phyloP scores from a whole-genome alignment of 2,888 invertebrate genomes.

The Agapetus fuscipes region DNA sequence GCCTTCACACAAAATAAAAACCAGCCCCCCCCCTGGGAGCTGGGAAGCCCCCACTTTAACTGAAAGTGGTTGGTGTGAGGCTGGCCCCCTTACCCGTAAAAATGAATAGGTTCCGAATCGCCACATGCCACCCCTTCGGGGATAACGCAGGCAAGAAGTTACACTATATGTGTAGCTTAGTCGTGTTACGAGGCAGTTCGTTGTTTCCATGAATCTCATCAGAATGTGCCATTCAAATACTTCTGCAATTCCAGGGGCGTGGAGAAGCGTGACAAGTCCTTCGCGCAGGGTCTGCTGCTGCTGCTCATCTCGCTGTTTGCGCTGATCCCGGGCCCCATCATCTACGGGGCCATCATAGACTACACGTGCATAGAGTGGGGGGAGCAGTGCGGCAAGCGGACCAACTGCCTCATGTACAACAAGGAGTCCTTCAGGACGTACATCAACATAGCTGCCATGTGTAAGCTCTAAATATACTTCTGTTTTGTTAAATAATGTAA shows the following conservation, averaged over 20 bases:
- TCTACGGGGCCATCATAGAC: slow-evolving; percentile 57
- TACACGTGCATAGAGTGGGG: slow-evolving; percentile 59
- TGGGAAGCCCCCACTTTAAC: too few species aligned
- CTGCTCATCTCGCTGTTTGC: slow-evolving; percentile 53
- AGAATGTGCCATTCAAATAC: too few species aligned
- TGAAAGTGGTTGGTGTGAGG: too few species aligned
- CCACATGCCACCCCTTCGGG: too few species aligned
- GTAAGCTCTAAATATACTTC: slow-evolving; percentile 4
- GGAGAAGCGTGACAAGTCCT: slow-evolving; percentile 50
- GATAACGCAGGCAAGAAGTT: too few species aligned
- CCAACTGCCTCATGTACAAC: slow-evolving; percentile 60
- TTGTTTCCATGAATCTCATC: too few species aligned
- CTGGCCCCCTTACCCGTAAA: too few species aligned
- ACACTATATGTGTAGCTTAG: too few species aligned
- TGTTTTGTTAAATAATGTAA: not conserved
- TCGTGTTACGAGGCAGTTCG: too few species aligned
- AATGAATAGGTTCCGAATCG: too few species aligned
- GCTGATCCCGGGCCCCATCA: slow-evolving; percentile 59
- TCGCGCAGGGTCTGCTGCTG: slow-evolving; percentile 53
- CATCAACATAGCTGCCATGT: slow-evolving; percentile 41
- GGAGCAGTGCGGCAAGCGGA: slow-evolving; percentile 47
- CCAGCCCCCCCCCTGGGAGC: too few species aligned
- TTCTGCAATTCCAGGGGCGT: slow-evolving; percentile 46
- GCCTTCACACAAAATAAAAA: too few species aligned
- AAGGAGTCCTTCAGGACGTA: slow-evolving; percentile 46